Evolutionary conservation across 2,797 vertebrate genomes (phyloP).

Genomic region (Poeciliopsis turneri): DNA sequence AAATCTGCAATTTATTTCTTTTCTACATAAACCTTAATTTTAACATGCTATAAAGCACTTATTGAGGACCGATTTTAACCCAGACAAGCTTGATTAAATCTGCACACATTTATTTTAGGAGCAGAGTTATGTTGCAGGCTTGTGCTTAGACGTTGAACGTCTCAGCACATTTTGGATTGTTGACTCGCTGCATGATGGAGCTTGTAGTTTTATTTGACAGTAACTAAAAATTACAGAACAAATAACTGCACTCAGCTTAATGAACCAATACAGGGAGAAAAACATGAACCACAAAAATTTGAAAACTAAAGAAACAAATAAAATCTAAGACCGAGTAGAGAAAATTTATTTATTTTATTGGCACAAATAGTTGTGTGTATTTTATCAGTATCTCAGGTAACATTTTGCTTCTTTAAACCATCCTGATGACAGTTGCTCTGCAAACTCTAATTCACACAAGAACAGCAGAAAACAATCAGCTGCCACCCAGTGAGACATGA

Average conservation of each 20-base stretch:
- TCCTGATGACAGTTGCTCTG: not conserved
- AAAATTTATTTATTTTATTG: not conserved
- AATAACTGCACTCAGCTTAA: not conserved
- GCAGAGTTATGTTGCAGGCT: not conserved
- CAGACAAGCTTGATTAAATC: not conserved
- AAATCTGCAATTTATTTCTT: not conserved
- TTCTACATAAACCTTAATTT: not conserved
- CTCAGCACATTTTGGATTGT: not conserved
- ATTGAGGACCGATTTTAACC: not conserved
- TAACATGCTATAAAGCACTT: not conserved
- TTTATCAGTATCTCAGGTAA: not conserved
- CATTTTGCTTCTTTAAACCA: not conserved
- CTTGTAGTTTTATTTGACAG: not conserved
- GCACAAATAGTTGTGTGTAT: not conserved
- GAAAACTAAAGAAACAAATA: not conserved
- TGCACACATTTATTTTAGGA: not conserved
- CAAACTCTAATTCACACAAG: not conserved
- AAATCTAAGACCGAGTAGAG: not conserved
- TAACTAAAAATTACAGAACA: not conserved
- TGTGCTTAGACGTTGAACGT: not conserved
- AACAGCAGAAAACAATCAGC: not conserved
- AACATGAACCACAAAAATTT: not conserved
- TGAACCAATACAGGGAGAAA: not conserved
- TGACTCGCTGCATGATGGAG: not conserved
- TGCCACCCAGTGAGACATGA: not conserved